Percentiles rank a stretch among this genome's conserved stretches.
phyloP scores from a whole-genome alignment of 2,113 vertebrate genomes.

The Semicossyphus pulcher region DNA sequence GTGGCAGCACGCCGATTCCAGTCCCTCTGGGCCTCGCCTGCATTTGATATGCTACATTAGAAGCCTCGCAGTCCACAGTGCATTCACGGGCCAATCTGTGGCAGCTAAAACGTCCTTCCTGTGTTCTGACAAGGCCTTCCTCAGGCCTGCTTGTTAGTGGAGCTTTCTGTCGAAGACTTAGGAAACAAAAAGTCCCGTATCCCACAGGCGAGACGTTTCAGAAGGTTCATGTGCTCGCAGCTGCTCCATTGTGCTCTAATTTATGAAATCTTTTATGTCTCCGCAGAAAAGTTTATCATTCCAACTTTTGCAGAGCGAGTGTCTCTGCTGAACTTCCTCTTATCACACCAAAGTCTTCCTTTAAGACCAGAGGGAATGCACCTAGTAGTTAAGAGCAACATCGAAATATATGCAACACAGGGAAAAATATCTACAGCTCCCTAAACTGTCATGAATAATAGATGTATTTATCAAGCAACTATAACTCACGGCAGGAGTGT shows the following conservation, averaged over 20 bases:
- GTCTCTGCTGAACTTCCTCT: conserved; percentile 52
- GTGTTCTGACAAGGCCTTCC: conserved; percentile 56
- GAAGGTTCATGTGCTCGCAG: conserved; percentile 18
- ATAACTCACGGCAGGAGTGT: conserved; percentile 11
- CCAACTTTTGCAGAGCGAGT: conserved; percentile 56
- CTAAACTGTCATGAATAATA: conserved; percentile 69
- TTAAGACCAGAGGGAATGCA: conserved; percentile 68
- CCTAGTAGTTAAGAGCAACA: conserved; percentile 71
- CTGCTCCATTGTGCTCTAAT: conserved; percentile 59
- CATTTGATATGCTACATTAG: conserved; percentile 73
- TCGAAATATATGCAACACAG: conserved; percentile 63
- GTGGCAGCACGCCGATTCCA: conserved; percentile 58
- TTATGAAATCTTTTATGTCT: conserved; percentile 66
- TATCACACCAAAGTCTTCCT: conserved; percentile 60
- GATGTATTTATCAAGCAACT: conserved; percentile 52
- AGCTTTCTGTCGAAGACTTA: conserved; percentile 60
- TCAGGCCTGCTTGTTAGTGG: conserved; percentile 72
- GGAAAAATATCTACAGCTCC: conserved; percentile 50
- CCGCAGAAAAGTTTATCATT: conserved; percentile 56
- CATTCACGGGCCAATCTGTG: conserved; percentile 45
- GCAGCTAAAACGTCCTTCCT: conserved; percentile 57
- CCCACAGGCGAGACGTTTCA: conserved; percentile 63
- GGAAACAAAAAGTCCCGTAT: conserved; percentile 49
- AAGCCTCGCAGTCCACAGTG: conserved; percentile 43
- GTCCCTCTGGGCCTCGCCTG: conserved; percentile 47